These are phyloP conservation scores for Chloroclysta siterata DNA, from an alignment of 2,888 invertebrate genomes.

Conservation along the genomic window DNA sequence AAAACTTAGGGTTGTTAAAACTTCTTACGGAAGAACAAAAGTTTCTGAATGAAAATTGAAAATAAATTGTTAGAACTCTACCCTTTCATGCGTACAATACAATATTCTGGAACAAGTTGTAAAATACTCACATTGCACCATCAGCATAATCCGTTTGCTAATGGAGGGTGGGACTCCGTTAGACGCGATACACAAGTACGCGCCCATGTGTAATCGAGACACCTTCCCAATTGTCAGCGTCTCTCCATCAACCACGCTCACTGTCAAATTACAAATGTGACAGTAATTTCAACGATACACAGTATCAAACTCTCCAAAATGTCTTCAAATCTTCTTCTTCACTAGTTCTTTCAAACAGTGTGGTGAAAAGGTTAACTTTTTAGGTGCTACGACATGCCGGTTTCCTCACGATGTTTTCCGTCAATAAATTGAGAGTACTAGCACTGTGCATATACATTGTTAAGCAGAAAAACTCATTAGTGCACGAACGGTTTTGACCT, in stretches of 20 bases:
- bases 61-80: neutral
- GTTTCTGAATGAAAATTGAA: neutral
- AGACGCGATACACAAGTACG: slow-evolving; percentile 96
- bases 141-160: slow-evolving; percentile 92
- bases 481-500: too few relatives aligned
- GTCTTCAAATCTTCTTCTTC: too few relatives aligned
- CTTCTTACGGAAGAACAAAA: neutral
- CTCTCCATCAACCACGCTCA: slow-evolving; percentile 95
- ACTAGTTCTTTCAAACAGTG: too few relatives aligned
- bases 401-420: too few relatives aligned
- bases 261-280: slow-evolving; percentile 74
- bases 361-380: too few relatives aligned
- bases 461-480: too few relatives aligned
- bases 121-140: slow-evolving; percentile 91
- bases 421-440: too few relatives aligned
- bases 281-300: slow-evolving; percentile 14
- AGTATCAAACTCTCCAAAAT: neutral
- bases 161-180: slow-evolving; percentile 97
- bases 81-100: too few relatives aligned
- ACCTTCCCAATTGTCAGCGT: slow-evolving; percentile 94
- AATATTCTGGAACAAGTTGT: neutral
- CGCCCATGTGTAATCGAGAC: slow-evolving; percentile 96
- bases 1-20: neutral
- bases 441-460: too few relatives aligned
- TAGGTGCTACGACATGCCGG: too few relatives aligned